Conservation (phyloP, 2,113 vertebrate species). For the Triplophysa tibetana region DNA sequence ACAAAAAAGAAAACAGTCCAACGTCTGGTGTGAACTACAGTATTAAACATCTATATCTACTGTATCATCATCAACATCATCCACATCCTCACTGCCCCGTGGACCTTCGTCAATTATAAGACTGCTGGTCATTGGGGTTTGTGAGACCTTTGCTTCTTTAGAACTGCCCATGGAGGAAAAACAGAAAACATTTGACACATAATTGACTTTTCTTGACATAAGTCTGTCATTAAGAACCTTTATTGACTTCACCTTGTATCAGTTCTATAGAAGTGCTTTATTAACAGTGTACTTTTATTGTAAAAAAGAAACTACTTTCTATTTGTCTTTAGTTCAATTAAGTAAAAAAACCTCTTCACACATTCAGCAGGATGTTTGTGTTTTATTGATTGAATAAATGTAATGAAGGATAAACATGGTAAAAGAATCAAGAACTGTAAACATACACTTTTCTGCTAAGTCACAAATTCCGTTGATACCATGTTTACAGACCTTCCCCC, state of each 20-base stretch:
- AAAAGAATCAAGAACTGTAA: too few relatives aligned
- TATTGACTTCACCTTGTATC: constrained; percentile 60
- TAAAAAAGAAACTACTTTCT: too few relatives aligned
- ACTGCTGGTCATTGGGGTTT: constrained; percentile 10
- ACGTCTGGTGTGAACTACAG: not conserved
- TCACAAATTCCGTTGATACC: too few relatives aligned
- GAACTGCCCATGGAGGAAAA: constrained; percentile 53
- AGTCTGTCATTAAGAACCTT: not conserved
- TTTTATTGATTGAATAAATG: too few relatives aligned
- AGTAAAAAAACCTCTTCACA: too few relatives aligned
- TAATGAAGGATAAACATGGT: too few relatives aligned
- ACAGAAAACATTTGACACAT: not conserved
- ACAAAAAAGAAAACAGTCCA: not conserved
- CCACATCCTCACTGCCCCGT: constrained; percentile 43
- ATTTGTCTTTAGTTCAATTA: too few relatives aligned
- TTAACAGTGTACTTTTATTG: too few relatives aligned
- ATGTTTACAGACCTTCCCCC: too few relatives aligned
- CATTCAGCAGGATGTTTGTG: too few relatives aligned
- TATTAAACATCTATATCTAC: constrained; percentile 53
- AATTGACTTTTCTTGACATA: not conserved
- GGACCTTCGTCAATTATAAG: not conserved
- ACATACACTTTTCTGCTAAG: too few relatives aligned
- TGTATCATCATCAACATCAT: constrained; percentile 60
- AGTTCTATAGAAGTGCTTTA: too few relatives aligned
- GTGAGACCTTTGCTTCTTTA: constrained; percentile 49